A percentile compares a stretch with the other conserved stretches of the same genome.
phyloP scores from a whole-genome alignment of 2,113 vertebrate genomes.

The Cyrtonyx montezumae region DNA sequence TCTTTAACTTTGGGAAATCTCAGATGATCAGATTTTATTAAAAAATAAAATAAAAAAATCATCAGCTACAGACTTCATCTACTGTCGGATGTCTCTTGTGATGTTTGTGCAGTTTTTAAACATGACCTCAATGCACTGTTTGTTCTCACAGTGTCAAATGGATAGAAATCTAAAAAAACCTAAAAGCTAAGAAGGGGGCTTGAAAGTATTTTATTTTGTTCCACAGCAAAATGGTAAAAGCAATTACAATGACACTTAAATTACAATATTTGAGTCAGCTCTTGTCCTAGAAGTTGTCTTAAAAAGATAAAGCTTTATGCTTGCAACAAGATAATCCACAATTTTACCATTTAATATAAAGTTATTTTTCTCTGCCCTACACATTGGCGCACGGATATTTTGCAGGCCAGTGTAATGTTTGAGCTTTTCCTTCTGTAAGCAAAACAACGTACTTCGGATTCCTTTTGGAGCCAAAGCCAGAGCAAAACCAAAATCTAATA shows the following conservation, averaged over 20 bases:
- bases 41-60: background rate
- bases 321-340: background rate
- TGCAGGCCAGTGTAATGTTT: background rate
- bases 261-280: background rate
- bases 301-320: background rate
- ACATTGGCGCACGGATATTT: background rate
- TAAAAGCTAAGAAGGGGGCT: background rate
- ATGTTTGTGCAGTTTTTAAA: background rate
- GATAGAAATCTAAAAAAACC: background rate
- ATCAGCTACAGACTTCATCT: background rate
- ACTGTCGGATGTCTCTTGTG: background rate
- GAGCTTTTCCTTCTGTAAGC: background rate
- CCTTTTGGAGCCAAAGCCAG: background rate
- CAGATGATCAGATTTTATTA: background rate
- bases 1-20: background rate
- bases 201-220: background rate
- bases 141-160: background rate
- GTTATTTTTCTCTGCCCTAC: background rate
- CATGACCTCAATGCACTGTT: background rate
- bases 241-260: background rate
- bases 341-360: background rate
- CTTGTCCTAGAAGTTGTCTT: background rate
- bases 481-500: background rate
- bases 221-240: background rate
- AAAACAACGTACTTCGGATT: background rate